Percentiles rank a stretch among this genome's conserved stretches.
Evolutionary conservation across 2,888 invertebrate species (phyloP).

Genomic region (Caenorhabditis sp.): DNA sequence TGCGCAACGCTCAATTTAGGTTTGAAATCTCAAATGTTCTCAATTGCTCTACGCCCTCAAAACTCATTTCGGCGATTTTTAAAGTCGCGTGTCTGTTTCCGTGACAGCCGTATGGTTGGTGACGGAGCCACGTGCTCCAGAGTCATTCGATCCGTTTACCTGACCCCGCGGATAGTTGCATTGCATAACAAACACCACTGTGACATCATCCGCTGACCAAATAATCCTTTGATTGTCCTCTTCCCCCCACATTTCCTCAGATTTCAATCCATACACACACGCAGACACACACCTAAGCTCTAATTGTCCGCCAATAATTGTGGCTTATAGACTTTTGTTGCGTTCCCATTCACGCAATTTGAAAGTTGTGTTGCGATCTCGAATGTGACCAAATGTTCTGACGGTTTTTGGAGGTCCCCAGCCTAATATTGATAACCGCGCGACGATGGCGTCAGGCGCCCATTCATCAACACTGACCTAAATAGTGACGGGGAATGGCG

Average conservation of each 20-base stretch:
- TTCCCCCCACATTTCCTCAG: conserved; percentile 2
- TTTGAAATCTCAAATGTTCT: too few relatives aligned
- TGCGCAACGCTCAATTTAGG: too few relatives aligned
- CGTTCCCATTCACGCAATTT: background rate
- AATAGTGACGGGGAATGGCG: background rate
- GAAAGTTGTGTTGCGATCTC: too few relatives aligned
- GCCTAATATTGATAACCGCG: background rate
- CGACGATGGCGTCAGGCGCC: background rate
- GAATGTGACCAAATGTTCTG: too few relatives aligned
- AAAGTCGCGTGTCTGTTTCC: too few relatives aligned
- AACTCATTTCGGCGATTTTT: too few relatives aligned
- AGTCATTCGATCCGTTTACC: too few relatives aligned
- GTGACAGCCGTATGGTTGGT: too few relatives aligned
- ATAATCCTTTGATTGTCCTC: conserved; percentile 49
- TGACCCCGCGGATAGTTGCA: background rate
- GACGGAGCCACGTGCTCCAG: too few relatives aligned
- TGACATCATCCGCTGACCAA: conserved; percentile 51
- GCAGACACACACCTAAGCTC: conserved; percentile 20
- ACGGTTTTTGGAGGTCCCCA: too few relatives aligned
- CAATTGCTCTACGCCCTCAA: too few relatives aligned
- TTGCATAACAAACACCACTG: conserved; percentile 57
- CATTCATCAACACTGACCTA: conserved; percentile 8
- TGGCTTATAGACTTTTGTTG: conserved; percentile 51
- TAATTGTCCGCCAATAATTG: conserved; percentile 38
- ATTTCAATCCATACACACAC: conserved; percentile 19